Evolutionary conservation across 2,797 vertebrate genomes (phyloP).

Genomic region (Pachyuromys duprasi): DNA sequence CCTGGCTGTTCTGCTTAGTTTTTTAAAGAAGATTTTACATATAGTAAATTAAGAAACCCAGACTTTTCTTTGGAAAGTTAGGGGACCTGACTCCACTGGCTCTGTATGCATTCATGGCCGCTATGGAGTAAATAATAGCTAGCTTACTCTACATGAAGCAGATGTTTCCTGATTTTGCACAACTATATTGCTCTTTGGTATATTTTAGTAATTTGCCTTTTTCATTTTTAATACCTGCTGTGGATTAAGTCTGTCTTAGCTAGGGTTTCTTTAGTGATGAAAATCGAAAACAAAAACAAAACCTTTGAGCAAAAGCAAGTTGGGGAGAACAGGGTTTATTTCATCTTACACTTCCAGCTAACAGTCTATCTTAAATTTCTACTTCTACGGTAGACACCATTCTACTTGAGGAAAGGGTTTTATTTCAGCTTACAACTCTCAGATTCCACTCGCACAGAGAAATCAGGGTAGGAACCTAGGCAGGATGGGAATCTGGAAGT

Average conservation of each 20-base stretch:
- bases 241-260: neutral
- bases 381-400: no score
- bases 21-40: neutral
- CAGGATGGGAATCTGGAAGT: neutral
- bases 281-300: neutral
- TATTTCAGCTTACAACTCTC: neutral
- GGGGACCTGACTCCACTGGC: neutral
- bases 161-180: neutral
- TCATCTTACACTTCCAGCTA: neutral
- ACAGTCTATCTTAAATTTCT: no score
- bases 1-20: neutral
- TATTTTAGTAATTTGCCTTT: neutral
- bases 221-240: neutral
- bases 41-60: neutral
- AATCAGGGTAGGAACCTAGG: neutral
- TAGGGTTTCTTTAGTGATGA: neutral
- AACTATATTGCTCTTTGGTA: no score
- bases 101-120: neutral
- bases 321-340: neutral
- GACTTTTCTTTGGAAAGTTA: slow-evolving; percentile 13
- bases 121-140: neutral
- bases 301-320: neutral
- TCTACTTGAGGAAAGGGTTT: neutral
- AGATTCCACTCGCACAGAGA: neutral
- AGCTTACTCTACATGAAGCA: neutral